Conservation (phyloP, 2,113 vertebrate genomes). For the Elaphurus davidianus region DNA sequence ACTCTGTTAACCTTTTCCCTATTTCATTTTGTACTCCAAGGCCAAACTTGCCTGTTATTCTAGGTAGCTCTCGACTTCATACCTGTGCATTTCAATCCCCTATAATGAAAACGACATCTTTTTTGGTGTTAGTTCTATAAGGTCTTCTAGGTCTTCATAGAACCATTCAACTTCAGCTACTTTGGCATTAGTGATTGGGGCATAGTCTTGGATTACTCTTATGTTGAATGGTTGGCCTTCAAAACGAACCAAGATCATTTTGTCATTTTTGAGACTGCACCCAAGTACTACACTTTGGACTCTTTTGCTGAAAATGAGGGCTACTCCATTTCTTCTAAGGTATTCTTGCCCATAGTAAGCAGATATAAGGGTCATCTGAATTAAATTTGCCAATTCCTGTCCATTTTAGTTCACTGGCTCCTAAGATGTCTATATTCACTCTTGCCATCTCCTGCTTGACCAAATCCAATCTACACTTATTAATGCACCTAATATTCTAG, state of each 20-base stretch:
- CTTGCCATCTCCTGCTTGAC: background rate
- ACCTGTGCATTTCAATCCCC: background rate
- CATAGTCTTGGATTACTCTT: background rate
- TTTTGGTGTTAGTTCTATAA: background rate
- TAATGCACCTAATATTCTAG: background rate
- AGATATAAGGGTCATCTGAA: background rate
- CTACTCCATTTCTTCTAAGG: background rate
- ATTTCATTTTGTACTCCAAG: background rate
- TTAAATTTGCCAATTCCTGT: background rate
- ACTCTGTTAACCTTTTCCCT: background rate
- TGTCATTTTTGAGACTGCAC: background rate
- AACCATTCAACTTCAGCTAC: background rate
- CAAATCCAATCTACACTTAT: background rate
- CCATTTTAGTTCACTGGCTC: background rate
- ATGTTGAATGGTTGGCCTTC: background rate
- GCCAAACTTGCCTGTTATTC: background rate
- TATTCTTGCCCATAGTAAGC: background rate
- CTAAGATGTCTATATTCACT: background rate
- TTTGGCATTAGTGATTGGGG: background rate
- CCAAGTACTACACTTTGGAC: background rate
- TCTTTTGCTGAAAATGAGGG: background rate
- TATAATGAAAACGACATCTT: background rate
- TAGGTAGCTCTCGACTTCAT: background rate
- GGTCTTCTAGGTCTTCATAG: background rate
- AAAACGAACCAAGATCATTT: background rate